Base-by-base conservation (phyloP, 1,140 invertebrate species). In the Plodia interpunctella region DNA sequence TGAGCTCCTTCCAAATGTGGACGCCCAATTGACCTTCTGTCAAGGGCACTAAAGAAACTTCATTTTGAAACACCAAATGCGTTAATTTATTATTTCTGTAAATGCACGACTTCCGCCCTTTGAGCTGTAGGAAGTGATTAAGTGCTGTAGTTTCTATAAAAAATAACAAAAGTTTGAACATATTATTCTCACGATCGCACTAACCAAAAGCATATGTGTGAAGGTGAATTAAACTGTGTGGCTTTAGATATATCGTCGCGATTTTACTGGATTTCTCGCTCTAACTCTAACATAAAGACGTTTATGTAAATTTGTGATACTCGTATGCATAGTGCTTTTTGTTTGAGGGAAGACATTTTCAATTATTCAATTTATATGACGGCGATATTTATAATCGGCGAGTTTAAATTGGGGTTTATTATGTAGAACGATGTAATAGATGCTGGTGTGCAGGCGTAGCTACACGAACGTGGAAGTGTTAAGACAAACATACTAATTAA, bases 1-100 rank as follows among this genome's bases (percentile, higher is more conserved):
- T 59, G 57, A 62, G 63, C 65, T 72, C 72, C 73, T 74, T 65
- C 72, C 65, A 78, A 70, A 62, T 59, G 69, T 61, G 63, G 55
- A 66, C 57, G 57, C 63, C 70, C 68, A 80, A 77, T 79, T 74
- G 80, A 82, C 83, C 83, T 87, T 76, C 71, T 60, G 58, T 65
- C 80, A 84, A 84, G 84, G 82, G 63, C 78, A 74, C 51, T 66
- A 65, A 76, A 65, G 66, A 66, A 63, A 76, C 72, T 70, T 72
- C 67, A 63, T 75, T 81, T 81, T 77, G 76, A 80, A 82, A 80
- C 72, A 77, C 68, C 70, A 69, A 73, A 73, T 52, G 70, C 66
- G 76, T 81, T 84, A 85, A 85, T 87, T 83, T 87, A 85, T 81
- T 88, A 83, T 84, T 86, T 84, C 74, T 83, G 73, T 81, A 83